A percentile compares a stretch with the other conserved stretches of the same genome.
Evolutionary conservation across 2,797 vertebrate genomes (phyloP).

Genomic region (Halcyon badia): DNA sequence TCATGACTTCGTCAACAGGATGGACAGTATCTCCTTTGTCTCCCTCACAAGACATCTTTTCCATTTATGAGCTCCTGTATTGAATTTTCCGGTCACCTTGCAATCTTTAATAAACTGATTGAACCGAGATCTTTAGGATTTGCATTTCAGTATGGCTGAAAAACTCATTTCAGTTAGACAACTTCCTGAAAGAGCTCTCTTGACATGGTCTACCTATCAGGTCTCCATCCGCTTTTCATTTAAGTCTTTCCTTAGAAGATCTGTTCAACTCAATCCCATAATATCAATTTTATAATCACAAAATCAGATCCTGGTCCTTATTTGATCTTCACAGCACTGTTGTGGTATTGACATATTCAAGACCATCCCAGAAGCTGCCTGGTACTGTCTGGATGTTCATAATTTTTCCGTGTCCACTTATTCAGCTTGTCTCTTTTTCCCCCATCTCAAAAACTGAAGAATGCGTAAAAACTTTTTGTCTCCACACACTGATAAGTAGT

Average conservation of each 20-base stretch:
- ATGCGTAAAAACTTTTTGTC: not conserved
- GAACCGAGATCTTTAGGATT: not conserved
- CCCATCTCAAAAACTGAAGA: not conserved
- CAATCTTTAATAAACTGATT: not conserved
- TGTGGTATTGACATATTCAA: not conserved
- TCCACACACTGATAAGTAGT: not conserved
- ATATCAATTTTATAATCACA: not conserved
- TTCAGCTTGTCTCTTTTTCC: not conserved
- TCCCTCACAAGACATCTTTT: not conserved
- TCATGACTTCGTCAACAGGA: not conserved
- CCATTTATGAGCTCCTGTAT: not conserved
- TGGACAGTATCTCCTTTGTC: not conserved
- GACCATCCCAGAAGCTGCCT: not conserved
- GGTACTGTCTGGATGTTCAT: fast-evolving
- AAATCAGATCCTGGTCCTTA: not conserved
- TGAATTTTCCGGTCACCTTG: not conserved
- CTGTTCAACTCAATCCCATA: not conserved
- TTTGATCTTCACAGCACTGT: not conserved
- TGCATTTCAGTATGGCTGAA: not conserved
- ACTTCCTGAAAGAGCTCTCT: not conserved
- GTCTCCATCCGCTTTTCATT: not conserved
- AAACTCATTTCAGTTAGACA: not conserved
- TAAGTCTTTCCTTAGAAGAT: not conserved
- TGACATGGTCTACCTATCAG: not conserved
- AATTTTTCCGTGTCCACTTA: not conserved